A percentile compares a stretch with the other conserved stretches of the same genome.
Conservation (phyloP, 2,113 vertebrate species). For the Garra rufa region DNA sequence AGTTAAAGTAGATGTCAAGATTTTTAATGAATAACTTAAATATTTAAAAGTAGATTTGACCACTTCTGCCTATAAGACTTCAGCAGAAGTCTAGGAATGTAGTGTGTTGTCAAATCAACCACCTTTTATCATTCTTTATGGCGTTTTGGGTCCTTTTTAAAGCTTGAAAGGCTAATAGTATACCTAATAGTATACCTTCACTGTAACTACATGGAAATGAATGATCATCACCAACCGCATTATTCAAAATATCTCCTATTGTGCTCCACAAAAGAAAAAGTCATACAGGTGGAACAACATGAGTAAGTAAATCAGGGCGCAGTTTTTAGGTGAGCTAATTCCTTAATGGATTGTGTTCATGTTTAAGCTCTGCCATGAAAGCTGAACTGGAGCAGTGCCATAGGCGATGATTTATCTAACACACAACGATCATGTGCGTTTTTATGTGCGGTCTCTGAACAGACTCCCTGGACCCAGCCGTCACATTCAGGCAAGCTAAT, state of each 20-base stretch:
- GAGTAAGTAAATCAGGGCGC: background rate
- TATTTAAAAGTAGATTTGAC: background rate
- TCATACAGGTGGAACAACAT: background rate
- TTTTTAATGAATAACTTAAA: background rate
- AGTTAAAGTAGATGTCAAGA: background rate
- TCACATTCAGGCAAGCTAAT: constrained; percentile 19
- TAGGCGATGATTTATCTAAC: background rate
- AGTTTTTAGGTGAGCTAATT: background rate
- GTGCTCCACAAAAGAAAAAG: background rate
- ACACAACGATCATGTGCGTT: background rate
- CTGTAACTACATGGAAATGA: background rate
- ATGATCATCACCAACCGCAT: background rate
- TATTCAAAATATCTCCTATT: background rate
- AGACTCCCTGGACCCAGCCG: background rate
- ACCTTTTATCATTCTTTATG: background rate
- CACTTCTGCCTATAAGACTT: background rate
- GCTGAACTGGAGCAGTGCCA: background rate
- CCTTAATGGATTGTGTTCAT: background rate
- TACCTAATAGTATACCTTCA: background rate
- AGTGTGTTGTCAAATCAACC: background rate
- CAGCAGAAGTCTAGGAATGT: background rate
- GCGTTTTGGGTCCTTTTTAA: background rate
- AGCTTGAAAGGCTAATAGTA: background rate
- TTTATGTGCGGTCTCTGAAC: background rate
- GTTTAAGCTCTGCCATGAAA: constrained; percentile 3